These are phyloP conservation scores for Presbytis comata DNA, from an alignment of 2,797 vertebrate species.

Conservation along the genomic window DNA sequence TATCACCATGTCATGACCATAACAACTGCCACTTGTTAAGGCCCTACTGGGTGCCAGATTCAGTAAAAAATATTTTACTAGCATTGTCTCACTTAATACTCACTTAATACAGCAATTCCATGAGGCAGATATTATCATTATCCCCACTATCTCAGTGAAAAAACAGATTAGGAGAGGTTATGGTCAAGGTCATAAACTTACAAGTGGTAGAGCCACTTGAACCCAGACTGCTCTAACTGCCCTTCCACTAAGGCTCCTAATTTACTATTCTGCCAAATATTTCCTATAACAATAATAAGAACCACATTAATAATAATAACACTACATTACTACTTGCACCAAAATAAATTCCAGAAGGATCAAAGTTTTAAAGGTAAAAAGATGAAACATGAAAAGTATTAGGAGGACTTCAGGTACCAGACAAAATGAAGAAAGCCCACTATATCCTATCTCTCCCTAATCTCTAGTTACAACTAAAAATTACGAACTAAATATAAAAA, in stretches of 20 bases:
- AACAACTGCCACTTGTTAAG: slow-evolving; percentile 11
- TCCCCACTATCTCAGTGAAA: background rate
- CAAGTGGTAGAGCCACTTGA: background rate
- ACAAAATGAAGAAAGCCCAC: background rate
- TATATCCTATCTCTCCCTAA: background rate
- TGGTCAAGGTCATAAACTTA: background rate
- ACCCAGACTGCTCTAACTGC: background rate
- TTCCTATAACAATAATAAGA: background rate
- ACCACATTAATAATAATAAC: background rate
- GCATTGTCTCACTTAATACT: slow-evolving; percentile 39
- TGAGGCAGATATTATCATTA: background rate
- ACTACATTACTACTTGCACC: background rate
- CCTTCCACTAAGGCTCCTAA: background rate
- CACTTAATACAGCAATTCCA: background rate
- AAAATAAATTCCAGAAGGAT: background rate
- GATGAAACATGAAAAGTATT: background rate
- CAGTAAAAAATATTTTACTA: slow-evolving; percentile 31
- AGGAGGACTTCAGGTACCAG: background rate
- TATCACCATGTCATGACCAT: background rate
- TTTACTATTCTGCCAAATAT: background rate
- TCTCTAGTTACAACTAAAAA: background rate
- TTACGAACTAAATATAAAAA: background rate
- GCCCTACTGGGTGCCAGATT: background rate
- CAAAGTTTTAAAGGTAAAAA: background rate
- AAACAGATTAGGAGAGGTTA: background rate